phyloP scores from a whole-genome alignment of 1,140 invertebrate genomes.

The Ylistrum balloti region DNA sequence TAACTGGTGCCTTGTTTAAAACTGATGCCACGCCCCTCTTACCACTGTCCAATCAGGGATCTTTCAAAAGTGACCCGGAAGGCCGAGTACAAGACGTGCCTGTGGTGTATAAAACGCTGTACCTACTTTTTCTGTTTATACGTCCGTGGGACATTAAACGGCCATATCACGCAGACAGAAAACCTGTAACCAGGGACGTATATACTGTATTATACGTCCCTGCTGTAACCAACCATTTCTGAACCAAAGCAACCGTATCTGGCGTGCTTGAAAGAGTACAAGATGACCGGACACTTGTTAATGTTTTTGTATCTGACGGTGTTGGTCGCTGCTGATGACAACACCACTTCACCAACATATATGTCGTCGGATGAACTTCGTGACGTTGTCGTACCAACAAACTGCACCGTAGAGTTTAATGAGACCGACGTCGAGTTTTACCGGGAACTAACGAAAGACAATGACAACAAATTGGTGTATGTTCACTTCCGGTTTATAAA shows the following conservation, averaged over 20 bases:
- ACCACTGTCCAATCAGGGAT: neutral
- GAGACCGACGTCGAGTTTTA: neutral
- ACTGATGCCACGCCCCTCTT: neutral
- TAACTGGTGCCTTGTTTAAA: too few species aligned
- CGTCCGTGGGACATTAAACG: too few species aligned
- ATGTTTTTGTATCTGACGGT: neutral
- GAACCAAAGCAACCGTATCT: too few species aligned
- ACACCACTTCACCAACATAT: neutral
- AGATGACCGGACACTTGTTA: neutral
- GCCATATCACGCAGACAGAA: too few species aligned
- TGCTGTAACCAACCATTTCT: too few species aligned
- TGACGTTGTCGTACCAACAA: neutral
- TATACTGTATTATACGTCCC: too few species aligned
- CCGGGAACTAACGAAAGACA: neutral
- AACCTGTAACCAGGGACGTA: too few species aligned
- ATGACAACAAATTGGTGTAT: neutral
- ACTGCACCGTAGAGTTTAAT: neutral
- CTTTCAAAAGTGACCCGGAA: neutral
- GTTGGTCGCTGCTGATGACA: neutral
- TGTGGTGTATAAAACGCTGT: too few species aligned
- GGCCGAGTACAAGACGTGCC: neutral
- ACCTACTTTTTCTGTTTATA: too few species aligned
- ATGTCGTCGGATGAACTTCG: neutral
- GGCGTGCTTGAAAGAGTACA: too few species aligned
- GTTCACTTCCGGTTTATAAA: neutral